Conservation (phyloP, 2,113 vertebrate genomes). For the Corvus hawaiiensis region DNA sequence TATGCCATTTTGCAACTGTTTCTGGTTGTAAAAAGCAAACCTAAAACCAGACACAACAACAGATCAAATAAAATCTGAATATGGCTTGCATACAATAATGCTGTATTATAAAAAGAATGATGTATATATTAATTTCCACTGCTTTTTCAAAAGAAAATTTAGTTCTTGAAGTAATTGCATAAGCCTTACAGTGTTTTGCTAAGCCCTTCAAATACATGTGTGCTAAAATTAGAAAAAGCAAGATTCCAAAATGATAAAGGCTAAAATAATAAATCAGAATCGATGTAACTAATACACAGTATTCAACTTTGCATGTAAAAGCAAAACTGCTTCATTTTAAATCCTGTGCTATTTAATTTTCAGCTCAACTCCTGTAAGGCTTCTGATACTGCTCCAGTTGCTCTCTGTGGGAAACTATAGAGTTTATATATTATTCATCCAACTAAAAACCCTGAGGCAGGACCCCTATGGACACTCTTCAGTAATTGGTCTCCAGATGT, state of each 20-base stretch:
- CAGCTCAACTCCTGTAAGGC: slow-evolving; percentile 55
- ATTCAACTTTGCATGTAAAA: not conserved
- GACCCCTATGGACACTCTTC: slow-evolving; percentile 66
- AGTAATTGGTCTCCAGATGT: slow-evolving; percentile 77
- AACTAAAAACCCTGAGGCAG: slow-evolving; percentile 71
- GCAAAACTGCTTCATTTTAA: slow-evolving; percentile 37
- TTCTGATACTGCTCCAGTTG: slow-evolving; percentile 55
- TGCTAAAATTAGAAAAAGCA: not conserved
- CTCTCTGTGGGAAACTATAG: slow-evolving; percentile 57
- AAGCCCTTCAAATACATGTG: not conserved
- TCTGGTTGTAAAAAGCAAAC: not conserved
- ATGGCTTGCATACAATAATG: not conserved
- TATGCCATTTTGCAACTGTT: not conserved
- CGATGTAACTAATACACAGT: not conserved
- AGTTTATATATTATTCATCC: slow-evolving; percentile 77
- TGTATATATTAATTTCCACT: not conserved
- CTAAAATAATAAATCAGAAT: not conserved
- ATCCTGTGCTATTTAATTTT: slow-evolving; percentile 44
- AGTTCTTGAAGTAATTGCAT: not conserved
- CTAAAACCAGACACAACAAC: not conserved
- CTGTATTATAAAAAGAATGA: not conserved
- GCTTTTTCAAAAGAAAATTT: not conserved
- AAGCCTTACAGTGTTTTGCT: not conserved
- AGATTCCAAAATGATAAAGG: not conserved
- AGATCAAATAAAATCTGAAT: not conserved